These are phyloP conservation scores for Enteromius trimaculatus DNA, from an alignment of 2,797 vertebrate species.

Conservation along the genomic window DNA sequence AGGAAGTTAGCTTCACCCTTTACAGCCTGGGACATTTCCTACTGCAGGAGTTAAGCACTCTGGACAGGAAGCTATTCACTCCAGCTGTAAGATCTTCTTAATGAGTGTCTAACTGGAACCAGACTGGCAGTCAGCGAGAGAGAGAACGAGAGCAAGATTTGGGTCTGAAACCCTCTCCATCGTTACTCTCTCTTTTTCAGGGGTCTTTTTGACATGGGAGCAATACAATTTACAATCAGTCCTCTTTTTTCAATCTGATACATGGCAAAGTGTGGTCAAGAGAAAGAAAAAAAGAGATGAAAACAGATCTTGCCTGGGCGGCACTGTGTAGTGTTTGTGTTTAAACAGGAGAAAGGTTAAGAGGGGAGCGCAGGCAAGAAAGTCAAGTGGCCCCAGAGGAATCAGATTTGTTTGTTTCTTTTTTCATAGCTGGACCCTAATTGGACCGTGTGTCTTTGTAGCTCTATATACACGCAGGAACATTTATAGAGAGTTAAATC, in stretches of 20 bases:
- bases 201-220: constrained; percentile 92
- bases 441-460: background rate
- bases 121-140: constrained; percentile 81
- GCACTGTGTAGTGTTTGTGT: constrained; percentile 75
- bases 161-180: constrained; percentile 78
- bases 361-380: constrained; percentile 66
- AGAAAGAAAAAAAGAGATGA: constrained; percentile 57
- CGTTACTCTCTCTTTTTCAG: constrained; percentile 92
- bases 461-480: background rate
- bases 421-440: background rate
- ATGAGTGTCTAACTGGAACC: constrained; percentile 99
- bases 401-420: constrained; percentile 35
- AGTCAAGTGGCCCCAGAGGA: constrained; percentile 56
- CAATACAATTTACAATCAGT: constrained; percentile 93
- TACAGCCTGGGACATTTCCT: constrained; percentile 89
- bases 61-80: constrained; percentile 98
- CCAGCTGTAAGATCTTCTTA: constrained; percentile 97
- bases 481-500: background rate
- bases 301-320: constrained; percentile 68
- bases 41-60: constrained; percentile 95
- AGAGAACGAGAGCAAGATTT: background rate
- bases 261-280: constrained; percentile 76
- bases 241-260: constrained; percentile 74
- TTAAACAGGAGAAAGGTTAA: constrained; percentile 70
- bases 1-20: constrained; percentile 94